phyloP scores from a whole-genome alignment of 2,888 invertebrate genomes.

The Amblyjoppa proteus region DNA sequence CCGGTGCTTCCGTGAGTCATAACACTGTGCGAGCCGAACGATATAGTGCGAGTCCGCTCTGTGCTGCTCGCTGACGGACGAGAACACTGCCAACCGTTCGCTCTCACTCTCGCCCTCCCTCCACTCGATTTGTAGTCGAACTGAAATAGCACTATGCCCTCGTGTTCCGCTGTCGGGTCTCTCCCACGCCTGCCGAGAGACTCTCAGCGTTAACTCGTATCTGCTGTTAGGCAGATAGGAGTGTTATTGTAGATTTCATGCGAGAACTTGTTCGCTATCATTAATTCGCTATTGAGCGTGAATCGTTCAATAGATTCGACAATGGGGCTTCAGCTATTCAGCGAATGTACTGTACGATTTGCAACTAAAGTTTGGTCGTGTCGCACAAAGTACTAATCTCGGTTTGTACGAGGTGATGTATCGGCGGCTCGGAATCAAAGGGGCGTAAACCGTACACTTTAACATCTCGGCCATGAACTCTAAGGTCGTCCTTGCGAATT shows the following conservation, averaged over 20 bases:
- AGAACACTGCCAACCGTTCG: constrained; percentile 35
- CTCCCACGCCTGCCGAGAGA: constrained; percentile 30
- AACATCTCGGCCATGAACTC: too few relatives aligned
- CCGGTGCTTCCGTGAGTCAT: constrained; percentile 51
- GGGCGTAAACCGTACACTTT: too few relatives aligned
- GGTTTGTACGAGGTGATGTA: too few relatives aligned
- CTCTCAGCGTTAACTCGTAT: constrained; percentile 27
- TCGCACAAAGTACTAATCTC: too few relatives aligned
- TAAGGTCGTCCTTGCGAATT: too few relatives aligned
- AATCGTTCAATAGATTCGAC: not conserved
- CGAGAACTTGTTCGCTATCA: not conserved
- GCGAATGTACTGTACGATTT: not conserved
- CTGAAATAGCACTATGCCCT: constrained; percentile 56
- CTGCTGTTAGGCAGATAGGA: not conserved
- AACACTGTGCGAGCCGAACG: constrained; percentile 2
- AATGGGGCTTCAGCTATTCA: not conserved
- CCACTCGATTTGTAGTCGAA: constrained; percentile 35
- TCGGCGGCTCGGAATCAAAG: too few relatives aligned
- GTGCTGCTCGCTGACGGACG: constrained; percentile 40
- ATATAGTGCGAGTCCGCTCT: constrained; percentile 20
- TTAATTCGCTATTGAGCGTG: too few relatives aligned
- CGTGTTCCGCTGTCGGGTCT: constrained; percentile 35
- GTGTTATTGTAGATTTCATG: not conserved
- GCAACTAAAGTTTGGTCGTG: not conserved
- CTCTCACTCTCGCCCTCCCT: constrained; percentile 40